phyloP scores from a whole-genome alignment of 1,140 invertebrate species.

The Lepidurus apus region DNA sequence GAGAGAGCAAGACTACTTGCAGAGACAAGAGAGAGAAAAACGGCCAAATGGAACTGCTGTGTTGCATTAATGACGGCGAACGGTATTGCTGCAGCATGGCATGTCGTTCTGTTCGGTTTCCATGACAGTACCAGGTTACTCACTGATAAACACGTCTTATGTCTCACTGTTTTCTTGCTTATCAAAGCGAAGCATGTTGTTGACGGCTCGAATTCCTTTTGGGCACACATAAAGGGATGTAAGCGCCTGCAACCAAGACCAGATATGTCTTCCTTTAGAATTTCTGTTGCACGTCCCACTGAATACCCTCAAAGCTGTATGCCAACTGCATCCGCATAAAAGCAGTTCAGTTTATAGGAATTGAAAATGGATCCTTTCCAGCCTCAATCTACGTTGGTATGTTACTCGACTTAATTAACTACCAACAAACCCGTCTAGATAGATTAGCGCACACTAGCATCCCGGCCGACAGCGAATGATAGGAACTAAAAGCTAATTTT shows the following conservation, averaged over 20 bases:
- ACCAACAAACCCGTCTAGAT: not conserved
- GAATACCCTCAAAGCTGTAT: not conserved
- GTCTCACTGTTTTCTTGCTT: not conserved
- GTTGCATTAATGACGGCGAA: not conserved
- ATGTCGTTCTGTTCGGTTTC: not conserved
- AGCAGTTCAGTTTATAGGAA: not conserved
- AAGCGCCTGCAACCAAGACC: slow-evolving; percentile 5
- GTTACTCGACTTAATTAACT: not conserved
- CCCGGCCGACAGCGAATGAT: not conserved
- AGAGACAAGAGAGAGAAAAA: not conserved
- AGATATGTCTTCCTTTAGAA: not conserved
- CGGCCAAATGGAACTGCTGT: not conserved
- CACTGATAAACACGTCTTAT: not conserved
- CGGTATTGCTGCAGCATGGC: not conserved
- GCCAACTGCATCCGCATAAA: not conserved
- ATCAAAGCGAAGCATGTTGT: slow-evolving; percentile 21
- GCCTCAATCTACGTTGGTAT: not conserved
- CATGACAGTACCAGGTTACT: not conserved
- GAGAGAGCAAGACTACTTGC: not conserved
- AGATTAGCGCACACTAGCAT: not conserved
- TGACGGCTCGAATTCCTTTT: slow-evolving; percentile 14
- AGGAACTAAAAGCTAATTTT: not conserved
- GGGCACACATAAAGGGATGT: not conserved
- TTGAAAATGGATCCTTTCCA: not conserved
- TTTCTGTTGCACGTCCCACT: not conserved